Base-by-base conservation (phyloP, 2,113 vertebrate genomes). In the Rhinolophus sinicus region DNA sequence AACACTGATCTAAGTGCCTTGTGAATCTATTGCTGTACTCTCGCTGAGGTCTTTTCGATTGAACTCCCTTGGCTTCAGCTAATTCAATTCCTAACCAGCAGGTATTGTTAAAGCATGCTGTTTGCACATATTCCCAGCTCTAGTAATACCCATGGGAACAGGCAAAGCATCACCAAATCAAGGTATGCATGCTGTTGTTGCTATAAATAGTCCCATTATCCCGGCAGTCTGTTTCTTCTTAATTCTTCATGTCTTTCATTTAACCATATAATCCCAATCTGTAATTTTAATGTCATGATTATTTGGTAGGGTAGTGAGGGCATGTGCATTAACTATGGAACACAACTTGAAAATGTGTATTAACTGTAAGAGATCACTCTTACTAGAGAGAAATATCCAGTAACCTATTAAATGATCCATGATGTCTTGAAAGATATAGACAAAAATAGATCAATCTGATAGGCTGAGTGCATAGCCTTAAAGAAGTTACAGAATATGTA, bases 1-100 rank as follows among this genome's bases (percentile, higher is more conserved):
- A 84, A 77, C 21, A 88, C 58, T 15, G 13, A 88, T 94, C 56
- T 93, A 82, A 95, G 82, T 73, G 35, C 13, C 44, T 75, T 92
- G 54, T 88, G 62, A 97, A 88, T 30, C 70, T 86, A 47, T 26
- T 88, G n/a, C 82, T 78, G 30, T 90, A 44, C 40, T 7, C 30
- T 95, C 95, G 62, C 56, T 87, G 93, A 78, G 10, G 60, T 77
- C 85, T 98, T 98, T 94, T 93, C 2, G 0, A 28, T 89, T 95
- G 81, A 97, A 96, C 67, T 85, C 86, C 52, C 52, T 14, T 93
- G 89, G 62, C 72, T 97, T 94, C 80, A 86, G 35, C 86, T 96
- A 93, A 87, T 96, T 97, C n/a, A 44, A 50, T 97, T 96, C 67
- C 52, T 94, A 78, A 69, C 65, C 85, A 97, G 88, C 89, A 76